Evolutionary conservation across 2,888 invertebrate species (phyloP).

Genomic region (Coenonympha glycerion): DNA sequence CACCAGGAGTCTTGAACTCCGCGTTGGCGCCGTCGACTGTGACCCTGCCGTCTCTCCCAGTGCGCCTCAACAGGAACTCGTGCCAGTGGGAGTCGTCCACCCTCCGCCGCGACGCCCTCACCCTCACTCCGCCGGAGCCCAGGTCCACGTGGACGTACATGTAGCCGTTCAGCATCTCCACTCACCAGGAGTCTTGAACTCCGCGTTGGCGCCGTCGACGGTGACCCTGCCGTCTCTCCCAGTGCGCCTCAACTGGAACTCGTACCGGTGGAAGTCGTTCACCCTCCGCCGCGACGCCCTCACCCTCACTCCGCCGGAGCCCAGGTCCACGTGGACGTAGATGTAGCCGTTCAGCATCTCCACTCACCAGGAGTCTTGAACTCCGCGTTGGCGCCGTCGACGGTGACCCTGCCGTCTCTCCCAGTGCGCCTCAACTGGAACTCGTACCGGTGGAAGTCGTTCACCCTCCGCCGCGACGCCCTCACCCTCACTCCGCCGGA

Average conservation of each 20-base stretch:
- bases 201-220: conserved; percentile 92
- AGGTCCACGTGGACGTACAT: conserved; percentile 96
- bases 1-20: conserved; percentile 91
- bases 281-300: conserved; percentile 87
- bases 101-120: too few species aligned
- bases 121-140: conserved; percentile 91
- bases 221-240: conserved; percentile 90
- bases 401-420: conserved; percentile 87
- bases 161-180: conserved; percentile 93
- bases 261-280: conserved; percentile 96
- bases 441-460: conserved; percentile 93
- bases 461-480: too few species aligned
- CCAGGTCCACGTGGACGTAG: conserved; percentile 93
- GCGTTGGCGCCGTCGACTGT: conserved; percentile 57
- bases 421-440: conserved; percentile 88
- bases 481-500: conserved; percentile 91
- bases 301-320: conserved; percentile 91
- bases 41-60: conserved; percentile 88
- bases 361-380: conserved; percentile 90
- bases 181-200: conserved; percentile 89
- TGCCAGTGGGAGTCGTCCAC: conserved; percentile 95
- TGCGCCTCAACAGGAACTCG: conserved; percentile 87
- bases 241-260: conserved; percentile 87
- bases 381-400: conserved; percentile 65
- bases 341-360: conserved; percentile 96